Percentiles rank a stretch among this genome's conserved stretches.
Evolutionary conservation across 2,113 vertebrate genomes (phyloP).

Genomic region (Antechinus flavipes): DNA sequence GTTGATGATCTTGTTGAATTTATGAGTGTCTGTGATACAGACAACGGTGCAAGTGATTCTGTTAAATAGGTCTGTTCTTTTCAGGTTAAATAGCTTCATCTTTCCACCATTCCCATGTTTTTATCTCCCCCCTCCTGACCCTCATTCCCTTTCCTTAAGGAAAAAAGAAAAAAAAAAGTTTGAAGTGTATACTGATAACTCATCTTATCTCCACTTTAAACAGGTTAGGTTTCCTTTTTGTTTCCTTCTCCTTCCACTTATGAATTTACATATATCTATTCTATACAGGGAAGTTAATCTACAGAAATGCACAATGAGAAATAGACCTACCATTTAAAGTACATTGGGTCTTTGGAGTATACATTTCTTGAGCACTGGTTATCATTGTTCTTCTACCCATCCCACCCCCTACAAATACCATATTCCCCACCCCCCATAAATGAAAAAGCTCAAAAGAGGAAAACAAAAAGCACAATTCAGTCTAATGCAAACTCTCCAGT

Average conservation of each 20-base stretch:
- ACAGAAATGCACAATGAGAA: conserved; percentile 22
- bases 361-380: neutral
- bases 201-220: neutral
- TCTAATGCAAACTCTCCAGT: neutral
- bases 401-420: neutral
- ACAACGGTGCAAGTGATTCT: conserved; percentile 70
- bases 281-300: conserved; percentile 6
- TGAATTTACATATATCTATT: neutral
- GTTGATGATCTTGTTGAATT: conserved; percentile 93
- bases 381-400: neutral
- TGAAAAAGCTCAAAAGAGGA: neutral
- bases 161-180: conserved; percentile 33
- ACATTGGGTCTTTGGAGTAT: neutral
- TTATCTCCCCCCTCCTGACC: neutral
- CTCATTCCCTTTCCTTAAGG: neutral
- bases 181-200: neutral
- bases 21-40: conserved; percentile 81
- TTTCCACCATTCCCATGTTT: neutral
- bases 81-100: neutral
- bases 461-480: neutral
- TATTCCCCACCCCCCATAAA: neutral
- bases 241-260: neutral
- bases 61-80: conserved; percentile 35
- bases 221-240: neutral
- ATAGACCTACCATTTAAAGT: neutral